Conservation (phyloP, 2,888 invertebrate species). For the Meloe dianella region DNA sequence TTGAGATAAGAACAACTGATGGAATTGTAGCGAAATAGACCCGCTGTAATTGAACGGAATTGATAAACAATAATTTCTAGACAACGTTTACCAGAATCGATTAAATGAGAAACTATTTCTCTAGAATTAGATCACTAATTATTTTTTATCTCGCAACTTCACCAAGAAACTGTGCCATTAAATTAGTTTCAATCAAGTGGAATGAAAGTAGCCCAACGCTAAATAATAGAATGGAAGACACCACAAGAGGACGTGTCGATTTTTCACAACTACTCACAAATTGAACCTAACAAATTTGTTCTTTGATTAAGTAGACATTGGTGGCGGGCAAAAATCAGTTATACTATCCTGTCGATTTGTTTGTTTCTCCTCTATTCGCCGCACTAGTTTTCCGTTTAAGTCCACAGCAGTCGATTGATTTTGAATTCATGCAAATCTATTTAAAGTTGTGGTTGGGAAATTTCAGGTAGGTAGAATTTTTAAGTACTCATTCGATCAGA, state of each 20-base stretch:
- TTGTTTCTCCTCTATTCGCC: neutral
- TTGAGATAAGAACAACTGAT: neutral
- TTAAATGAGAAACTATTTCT: neutral
- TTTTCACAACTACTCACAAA: too few species aligned
- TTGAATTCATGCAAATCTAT: neutral
- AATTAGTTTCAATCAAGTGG: too few species aligned
- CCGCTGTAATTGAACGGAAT: neutral
- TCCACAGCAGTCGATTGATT: neutral
- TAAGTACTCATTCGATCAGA: neutral
- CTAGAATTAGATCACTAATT: neutral
- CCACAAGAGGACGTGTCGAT: too few species aligned
- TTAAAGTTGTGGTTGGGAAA: neutral
- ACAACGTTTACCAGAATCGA: neutral
- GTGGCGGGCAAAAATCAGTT: neutral
- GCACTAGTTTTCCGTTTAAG: neutral
- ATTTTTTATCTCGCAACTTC: too few species aligned
- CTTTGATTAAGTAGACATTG: neutral
- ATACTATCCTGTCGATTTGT: too few species aligned
- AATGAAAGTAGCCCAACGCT: too few species aligned
- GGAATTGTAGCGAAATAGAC: neutral
- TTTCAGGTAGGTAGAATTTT: neutral
- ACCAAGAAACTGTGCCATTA: too few species aligned
- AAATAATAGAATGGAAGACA: too few species aligned
- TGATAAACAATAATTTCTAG: neutral
- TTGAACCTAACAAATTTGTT: neutral